Evolutionary conservation across 2,888 invertebrate genomes (phyloP).

Genomic region (Leucophenga montana): DNA sequence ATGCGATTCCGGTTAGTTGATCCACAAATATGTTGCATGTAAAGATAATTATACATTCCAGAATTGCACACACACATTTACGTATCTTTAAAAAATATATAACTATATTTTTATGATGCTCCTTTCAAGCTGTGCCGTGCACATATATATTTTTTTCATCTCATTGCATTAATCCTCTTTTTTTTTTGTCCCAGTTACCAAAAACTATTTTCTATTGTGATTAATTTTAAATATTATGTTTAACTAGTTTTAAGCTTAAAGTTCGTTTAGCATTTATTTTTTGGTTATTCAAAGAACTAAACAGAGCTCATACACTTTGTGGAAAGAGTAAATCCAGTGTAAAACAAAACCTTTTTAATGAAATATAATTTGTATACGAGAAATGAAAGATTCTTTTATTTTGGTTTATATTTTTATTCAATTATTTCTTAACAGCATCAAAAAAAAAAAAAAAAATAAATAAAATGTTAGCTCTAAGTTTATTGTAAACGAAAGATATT

Average conservation of each 20-base stretch:
- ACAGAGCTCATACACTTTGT: background rate
- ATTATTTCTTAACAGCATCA: background rate
- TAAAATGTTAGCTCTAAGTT: too few species aligned
- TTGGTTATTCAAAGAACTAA: background rate
- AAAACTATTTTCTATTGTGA: constrained; percentile 22
- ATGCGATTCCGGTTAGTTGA: constrained; percentile 55
- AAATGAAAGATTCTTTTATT: background rate
- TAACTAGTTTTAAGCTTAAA: constrained; percentile 21
- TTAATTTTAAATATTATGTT: constrained; percentile 26
- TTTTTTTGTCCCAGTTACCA: constrained; percentile 21
- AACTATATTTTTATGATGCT: too few species aligned
- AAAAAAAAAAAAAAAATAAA: too few species aligned
- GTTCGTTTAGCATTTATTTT: constrained; percentile 5
- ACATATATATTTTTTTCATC: too few species aligned
- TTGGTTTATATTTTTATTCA: constrained; percentile 7
- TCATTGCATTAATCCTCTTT: constrained; percentile 10
- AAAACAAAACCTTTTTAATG: constrained; percentile 5
- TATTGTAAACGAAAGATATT: too few species aligned
- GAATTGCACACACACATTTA: constrained; percentile 57
- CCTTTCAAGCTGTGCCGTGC: too few species aligned
- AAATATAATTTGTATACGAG: constrained; percentile 11
- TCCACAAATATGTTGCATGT: constrained; percentile 1
- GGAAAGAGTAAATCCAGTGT: constrained; percentile 2
- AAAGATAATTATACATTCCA: constrained; percentile 47
- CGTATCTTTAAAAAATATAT: too few species aligned